Base-by-base conservation (phyloP, 2,888 invertebrate genomes). In the Vesta saturnalis region DNA sequence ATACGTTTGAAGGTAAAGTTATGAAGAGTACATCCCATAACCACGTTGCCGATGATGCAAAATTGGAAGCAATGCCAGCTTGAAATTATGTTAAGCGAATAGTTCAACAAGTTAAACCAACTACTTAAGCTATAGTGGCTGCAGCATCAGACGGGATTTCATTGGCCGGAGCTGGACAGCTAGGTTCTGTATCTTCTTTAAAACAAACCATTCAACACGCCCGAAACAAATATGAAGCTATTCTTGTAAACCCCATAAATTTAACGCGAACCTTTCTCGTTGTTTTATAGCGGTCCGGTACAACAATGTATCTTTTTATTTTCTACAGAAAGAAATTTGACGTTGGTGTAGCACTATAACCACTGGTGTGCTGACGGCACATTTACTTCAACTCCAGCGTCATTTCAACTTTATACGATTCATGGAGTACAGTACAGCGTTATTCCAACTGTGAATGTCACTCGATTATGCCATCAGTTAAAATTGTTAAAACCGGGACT, bases 331-430 rank as follows among this genome's bases (percentile, higher is more conserved):
- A 15, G 43, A 22, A 60, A 49, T 47, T 49, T 60, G 16, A 19
- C 18, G 6, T 46, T 66, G 19, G 4, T 57, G 58, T 39, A 39
- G 14, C n/a, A 39, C 47, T 55, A 19, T 21, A 52, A 64, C 59
- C 60, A 62, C 60, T 74, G 69, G 74, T 71, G 69, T 43, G 61
- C 58, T n/a, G 73, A 74, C 30, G 73, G 72, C n/a, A 73, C 74
- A 23, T 74, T 74, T 65, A 69, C 64, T 57, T 55, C 70, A 15
- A 68, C 68, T 1, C 76, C 73, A 39, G 6, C 46, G 6, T 55
- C 69, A 18, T 75, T 75, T 57, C 14, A 62, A 19, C 73, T 43
- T 43, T 43, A 43, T 43, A 49, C 49, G 6, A 43, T 43, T 43
- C 43, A 43, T 14, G 14, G 43, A n/a, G 10, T 43, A 49, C 16